Base-by-base conservation (phyloP, 2,888 invertebrate genomes). In the Hypercompe scribonia region DNA sequence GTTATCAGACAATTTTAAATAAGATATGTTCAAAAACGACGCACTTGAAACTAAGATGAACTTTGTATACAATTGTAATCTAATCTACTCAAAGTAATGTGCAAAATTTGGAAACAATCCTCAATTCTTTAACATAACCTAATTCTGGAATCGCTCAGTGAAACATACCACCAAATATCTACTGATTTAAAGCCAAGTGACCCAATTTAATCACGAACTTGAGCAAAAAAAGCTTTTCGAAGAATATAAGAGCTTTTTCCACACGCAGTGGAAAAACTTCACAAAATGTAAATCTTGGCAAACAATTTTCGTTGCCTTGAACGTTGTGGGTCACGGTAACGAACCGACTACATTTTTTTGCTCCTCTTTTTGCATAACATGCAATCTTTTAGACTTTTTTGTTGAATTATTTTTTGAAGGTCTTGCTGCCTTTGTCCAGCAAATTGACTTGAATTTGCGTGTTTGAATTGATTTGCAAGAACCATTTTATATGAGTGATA, bases 221-320 rank as follows among this genome's bases (percentile, higher is more conserved):
- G 70, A 73, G 78, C 75, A 83, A 81, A 81, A 76, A 81, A 75
- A 82, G 77, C 67, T 80, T 73, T 78, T 80, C 68, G 21, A 68
- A 68, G 28, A 18, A 74, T 79, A 75, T 71, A 70, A 75, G 69
- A 67, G 69, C 65, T 68, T 68, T 77, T 68, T 71, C 76, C 69
- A 74, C 76, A 82, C 72, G 76, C 78, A 77, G 74, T 80, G 70
- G 71, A 75, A 84, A 77, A 75, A 77, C 70, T 74, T 70, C 76
- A 71, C 76, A 73, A 79, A 81, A 84, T 80, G 78, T 81, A 84
- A 86, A 86, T 85, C 88, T 84, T 83, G 74, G 79, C 83, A 71
- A 80, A 84, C 85, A 85, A 86, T 88, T 87, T 87, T 83, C 78
- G 84, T 87, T 81, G 84, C 92, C 92, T 92, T 91, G 90, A 90